phyloP scores from a whole-genome alignment of 2,888 invertebrate species.

The Drosophila cracens region DNA sequence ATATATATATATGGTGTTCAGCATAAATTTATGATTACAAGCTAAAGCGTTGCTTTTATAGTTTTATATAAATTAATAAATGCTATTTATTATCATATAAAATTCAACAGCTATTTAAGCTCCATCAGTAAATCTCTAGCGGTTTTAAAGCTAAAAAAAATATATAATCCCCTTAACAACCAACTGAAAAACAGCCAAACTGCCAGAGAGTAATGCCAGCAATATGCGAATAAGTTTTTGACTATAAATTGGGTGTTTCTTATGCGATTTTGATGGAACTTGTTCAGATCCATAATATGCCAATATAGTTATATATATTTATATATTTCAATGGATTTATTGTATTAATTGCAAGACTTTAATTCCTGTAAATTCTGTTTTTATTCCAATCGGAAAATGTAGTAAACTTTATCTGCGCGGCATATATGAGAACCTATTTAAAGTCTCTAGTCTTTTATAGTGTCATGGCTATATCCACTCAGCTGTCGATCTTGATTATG shows the following conservation, averaged over 20 bases:
- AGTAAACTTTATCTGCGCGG: too few relatives aligned
- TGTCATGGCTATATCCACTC: not conserved
- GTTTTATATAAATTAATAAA: not conserved
- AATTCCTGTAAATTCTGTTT: not conserved
- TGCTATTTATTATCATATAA: not conserved
- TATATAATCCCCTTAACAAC: not conserved
- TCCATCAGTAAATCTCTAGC: not conserved
- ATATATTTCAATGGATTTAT: too few relatives aligned
- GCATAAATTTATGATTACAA: slow-evolving; percentile 7
- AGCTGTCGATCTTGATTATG: not conserved
- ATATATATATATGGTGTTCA: not conserved
- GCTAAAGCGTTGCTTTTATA: not conserved
- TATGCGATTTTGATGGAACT: not conserved
- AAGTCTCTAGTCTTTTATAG: not conserved
- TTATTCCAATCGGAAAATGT: not conserved
- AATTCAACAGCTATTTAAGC: not conserved
- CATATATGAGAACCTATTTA: not conserved
- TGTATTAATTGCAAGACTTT: too few relatives aligned
- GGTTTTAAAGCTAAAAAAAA: not conserved
- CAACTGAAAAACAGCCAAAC: not conserved
- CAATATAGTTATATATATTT: too few relatives aligned
- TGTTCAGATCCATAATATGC: not conserved
- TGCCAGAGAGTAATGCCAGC: not conserved
- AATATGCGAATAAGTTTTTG: not conserved
- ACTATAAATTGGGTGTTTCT: not conserved